These are phyloP conservation scores for Manacus vitellinus DNA, from an alignment of 2,113 vertebrate species.

Conservation along the genomic window DNA sequence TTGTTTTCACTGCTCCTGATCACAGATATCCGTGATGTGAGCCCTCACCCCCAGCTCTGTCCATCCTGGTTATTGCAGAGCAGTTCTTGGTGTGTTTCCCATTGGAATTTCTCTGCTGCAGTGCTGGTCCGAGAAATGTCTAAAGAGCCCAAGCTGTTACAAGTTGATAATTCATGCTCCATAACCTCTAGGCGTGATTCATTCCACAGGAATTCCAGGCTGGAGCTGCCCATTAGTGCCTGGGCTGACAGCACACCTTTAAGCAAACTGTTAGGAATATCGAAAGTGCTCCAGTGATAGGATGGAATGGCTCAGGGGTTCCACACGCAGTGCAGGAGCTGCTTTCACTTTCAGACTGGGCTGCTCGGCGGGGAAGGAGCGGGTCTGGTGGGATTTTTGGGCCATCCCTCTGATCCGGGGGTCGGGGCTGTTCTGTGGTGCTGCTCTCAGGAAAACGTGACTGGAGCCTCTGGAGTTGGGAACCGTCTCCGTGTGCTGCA, in stretches of 20 bases:
- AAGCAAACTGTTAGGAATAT: background rate
- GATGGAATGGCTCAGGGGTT: background rate
- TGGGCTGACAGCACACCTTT: background rate
- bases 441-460: background rate
- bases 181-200: background rate
- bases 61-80: background rate
- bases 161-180: background rate
- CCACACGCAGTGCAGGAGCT: background rate
- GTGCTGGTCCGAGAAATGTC: fast-evolving
- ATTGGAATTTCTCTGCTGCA: background rate
- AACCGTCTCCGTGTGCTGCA: background rate
- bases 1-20: background rate
- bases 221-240: background rate
- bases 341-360: background rate
- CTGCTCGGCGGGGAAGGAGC: background rate
- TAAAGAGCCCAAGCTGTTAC: background rate
- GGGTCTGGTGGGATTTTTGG: fast-evolving
- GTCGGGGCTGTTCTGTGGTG: fast-evolving
- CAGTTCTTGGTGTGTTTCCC: background rate
- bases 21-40: background rate
- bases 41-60: background rate
- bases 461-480: background rate
- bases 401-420: fast-evolving
- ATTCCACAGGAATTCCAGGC: background rate
- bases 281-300: background rate